phyloP scores from a whole-genome alignment of 92 coral and sea anemone species.

The Parazoanthus darwini region DNA sequence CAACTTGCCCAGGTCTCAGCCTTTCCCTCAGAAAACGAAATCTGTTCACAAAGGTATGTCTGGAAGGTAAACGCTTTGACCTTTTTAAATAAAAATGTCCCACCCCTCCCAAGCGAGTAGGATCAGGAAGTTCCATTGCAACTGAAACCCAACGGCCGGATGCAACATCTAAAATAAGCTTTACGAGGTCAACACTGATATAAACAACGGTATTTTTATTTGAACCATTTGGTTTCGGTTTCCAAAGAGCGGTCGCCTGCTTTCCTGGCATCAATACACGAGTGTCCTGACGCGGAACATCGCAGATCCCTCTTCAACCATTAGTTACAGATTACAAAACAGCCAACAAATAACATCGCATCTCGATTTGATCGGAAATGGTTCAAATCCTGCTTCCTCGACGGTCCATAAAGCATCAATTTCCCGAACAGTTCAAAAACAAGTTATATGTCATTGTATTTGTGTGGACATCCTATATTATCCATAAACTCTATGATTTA shows the following conservation, averaged over 20 bases:
- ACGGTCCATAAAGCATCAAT: background rate
- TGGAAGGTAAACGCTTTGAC: background rate
- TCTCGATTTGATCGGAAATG: background rate
- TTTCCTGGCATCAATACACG: background rate
- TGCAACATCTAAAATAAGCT: background rate
- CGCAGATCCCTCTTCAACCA: background rate
- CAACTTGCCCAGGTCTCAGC: too few relatives aligned
- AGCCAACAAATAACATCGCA: background rate
- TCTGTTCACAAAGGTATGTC: background rate
- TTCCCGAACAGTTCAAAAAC: background rate
- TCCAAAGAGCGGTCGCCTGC: background rate
- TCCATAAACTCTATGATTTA: constrained; percentile 28
- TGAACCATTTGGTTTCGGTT: background rate
- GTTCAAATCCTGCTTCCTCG: background rate
- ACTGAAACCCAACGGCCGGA: too few relatives aligned
- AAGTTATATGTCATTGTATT: background rate
- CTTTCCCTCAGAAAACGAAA: too few relatives aligned
- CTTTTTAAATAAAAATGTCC: too few relatives aligned
- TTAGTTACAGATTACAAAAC: background rate
- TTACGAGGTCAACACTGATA: background rate
- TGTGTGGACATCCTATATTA: background rate
- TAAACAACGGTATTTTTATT: constrained; percentile 19
- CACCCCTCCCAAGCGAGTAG: too few relatives aligned
- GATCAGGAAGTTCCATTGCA: too few relatives aligned
- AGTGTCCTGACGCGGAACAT: background rate